Evolutionary conservation across 2,797 vertebrate species (phyloP), one percentile per base, ranked within the genome.

Genomic region (Cirrhinus mrigala): DNA sequence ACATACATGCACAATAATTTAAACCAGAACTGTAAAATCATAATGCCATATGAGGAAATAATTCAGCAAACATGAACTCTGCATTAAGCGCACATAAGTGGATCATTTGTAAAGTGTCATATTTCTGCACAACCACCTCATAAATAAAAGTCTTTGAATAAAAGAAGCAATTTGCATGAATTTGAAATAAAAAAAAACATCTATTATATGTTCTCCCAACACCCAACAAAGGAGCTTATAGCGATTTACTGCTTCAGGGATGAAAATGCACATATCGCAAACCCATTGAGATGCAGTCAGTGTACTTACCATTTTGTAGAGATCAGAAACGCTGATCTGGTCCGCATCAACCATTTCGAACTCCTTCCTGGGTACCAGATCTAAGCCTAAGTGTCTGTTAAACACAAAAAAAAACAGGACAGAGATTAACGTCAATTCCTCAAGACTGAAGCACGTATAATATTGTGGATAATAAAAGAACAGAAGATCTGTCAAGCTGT

Each of bases 271-370:
- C 24, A 16, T 20, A 50, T 10, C 11, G 2, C 18, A 76, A 6
- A 37, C 40, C 24, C 40, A 77, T 71, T 4, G 6, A 37, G 9
- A 75, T 46, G 68, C 20, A 37, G 15, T 56, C 40, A 16, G 0
- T 90, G 46, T 11, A 91, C 96, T 95, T 95, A 99, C 98, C 97
- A 99, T 97, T 95, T 99, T 99, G 94, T 99, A 99, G 78, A 99
- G 96, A 90, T 99, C 98, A 46, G 98, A 98, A 87, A 99, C 95
- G 79, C 98, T 99, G 94, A 99, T 98, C 92, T 98, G 97, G 92
- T 99, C 98, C 4, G 97, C 96, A 92, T 99, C 98, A 92, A 99
- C 98, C 92, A 98, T 98, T 93, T 99, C 98, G 92, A 99, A 99
- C 92, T 99, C 98, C 91, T 99, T 99, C 81, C 98, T 97, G 87